These are phyloP conservation scores for Mustelus asterias DNA, from an alignment of 2,113 vertebrate species.

Conservation along the genomic window DNA sequence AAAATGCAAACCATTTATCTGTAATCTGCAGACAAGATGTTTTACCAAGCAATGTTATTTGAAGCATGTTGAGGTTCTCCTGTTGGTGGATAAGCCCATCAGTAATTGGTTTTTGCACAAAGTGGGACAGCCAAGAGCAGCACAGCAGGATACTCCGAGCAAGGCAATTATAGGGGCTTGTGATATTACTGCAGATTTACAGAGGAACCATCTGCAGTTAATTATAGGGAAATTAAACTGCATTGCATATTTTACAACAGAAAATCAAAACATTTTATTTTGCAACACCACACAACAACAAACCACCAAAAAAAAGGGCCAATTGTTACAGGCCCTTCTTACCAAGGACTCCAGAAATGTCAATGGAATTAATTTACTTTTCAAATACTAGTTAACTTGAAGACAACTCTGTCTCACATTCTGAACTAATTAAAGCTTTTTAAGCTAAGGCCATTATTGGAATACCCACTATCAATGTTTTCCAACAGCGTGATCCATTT, in stretches of 20 bases:
- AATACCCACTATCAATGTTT: background rate
- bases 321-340: background rate
- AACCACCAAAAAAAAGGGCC: background rate
- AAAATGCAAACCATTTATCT: background rate
- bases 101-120: background rate
- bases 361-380: background rate
- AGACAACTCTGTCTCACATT: background rate
- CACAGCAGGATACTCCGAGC: background rate
- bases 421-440: background rate
- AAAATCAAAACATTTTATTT: background rate
- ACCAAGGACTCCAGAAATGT: background rate
- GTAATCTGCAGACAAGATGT: background rate
- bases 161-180: background rate
- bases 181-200: background rate
- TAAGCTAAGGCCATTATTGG: background rate
- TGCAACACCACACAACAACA: background rate
- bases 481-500: background rate
- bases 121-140: background rate
- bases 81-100: background rate
- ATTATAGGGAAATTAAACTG: background rate
- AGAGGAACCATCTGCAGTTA: background rate
- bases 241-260: background rate
- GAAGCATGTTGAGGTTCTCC: conserved; percentile 5
- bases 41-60: background rate
- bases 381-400: background rate